phyloP scores from a whole-genome alignment of 2,113 vertebrate genomes.

The Perognathus longimembris region DNA sequence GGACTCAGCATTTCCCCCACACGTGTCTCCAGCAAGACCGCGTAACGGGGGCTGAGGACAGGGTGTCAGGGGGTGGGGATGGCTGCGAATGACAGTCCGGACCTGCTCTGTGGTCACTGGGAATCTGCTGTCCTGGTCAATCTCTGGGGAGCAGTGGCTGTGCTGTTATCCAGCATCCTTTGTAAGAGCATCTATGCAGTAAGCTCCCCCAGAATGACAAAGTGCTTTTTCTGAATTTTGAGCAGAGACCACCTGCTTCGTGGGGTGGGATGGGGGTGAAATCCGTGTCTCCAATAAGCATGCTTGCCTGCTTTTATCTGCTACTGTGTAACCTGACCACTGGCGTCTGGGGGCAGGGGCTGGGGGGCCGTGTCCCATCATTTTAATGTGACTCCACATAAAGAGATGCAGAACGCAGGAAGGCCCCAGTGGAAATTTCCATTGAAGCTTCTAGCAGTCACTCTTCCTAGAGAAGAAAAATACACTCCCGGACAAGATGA shows the following conservation, averaged over 20 bases:
- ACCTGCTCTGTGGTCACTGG: background rate
- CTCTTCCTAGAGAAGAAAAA: slow-evolving; percentile 30
- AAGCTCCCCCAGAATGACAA: background rate
- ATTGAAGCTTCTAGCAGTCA: background rate
- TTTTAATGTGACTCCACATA: background rate
- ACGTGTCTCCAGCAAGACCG: background rate
- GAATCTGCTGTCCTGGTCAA: background rate
- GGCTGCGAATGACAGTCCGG: background rate
- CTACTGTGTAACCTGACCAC: background rate
- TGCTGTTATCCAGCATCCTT: background rate
- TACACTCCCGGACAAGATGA: background rate
- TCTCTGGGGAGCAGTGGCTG: background rate
- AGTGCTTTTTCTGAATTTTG: slow-evolving; percentile 12
- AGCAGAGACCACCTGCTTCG: background rate
- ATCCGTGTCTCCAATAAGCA: slow-evolving; percentile 35
- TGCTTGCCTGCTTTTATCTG: slow-evolving; percentile 28
- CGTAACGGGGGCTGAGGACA: background rate
- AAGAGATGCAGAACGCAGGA: slow-evolving; percentile 4
- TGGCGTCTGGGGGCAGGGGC: background rate
- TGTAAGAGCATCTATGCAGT: background rate
- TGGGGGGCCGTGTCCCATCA: background rate
- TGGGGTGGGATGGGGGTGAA: background rate
- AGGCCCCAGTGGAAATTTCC: background rate
- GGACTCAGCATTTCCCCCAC: background rate
- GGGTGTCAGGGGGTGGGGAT: accelerated